These are phyloP conservation scores for Loripinus fragilis DNA, from an alignment of 2,888 invertebrate genomes.

Conservation along the genomic window DNA sequence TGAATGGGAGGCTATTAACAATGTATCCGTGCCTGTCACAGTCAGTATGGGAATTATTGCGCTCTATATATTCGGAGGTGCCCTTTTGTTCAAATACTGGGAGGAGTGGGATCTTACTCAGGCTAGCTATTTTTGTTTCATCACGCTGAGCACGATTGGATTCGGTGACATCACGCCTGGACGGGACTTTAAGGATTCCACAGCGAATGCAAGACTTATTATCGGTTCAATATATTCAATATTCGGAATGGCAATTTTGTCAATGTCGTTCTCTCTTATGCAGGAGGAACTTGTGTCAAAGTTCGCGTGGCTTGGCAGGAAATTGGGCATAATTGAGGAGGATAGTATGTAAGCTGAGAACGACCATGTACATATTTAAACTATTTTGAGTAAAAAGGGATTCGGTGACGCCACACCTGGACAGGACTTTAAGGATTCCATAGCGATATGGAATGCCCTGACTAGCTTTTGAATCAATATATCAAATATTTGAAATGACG, in stretches of 20 bases:
- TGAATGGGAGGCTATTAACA: slow-evolving; percentile 53
- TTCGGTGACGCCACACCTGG: too few relatives aligned
- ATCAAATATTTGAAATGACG: too few relatives aligned
- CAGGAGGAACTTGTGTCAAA: slow-evolving; percentile 83
- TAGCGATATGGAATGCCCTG: too few relatives aligned
- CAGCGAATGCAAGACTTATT: slow-evolving; percentile 79
- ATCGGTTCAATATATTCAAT: slow-evolving; percentile 82
- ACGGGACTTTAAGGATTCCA: slow-evolving; percentile 77
- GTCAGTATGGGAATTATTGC: slow-evolving; percentile 83
- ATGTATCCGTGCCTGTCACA: slow-evolving; percentile 82
- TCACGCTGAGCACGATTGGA: slow-evolving; percentile 83
- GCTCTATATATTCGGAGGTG: slow-evolving; percentile 81
- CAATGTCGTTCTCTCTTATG: slow-evolving; percentile 83
- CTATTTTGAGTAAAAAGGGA: too few relatives aligned
- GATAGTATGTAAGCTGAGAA: not conserved
- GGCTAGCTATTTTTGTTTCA: slow-evolving; percentile 83
- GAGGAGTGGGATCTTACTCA: slow-evolving; percentile 82
- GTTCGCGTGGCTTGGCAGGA: slow-evolving; percentile 81
- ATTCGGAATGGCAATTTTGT: slow-evolving; percentile 83
- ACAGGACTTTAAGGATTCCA: too few relatives aligned
- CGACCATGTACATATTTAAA: too few relatives aligned
- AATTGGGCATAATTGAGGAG: slow-evolving; percentile 75
- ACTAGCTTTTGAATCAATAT: too few relatives aligned
- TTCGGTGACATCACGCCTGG: slow-evolving; percentile 82
- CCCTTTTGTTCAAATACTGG: slow-evolving; percentile 82